Evolutionary conservation across 2,797 vertebrate genomes (phyloP), one percentile per base, ranked within the genome.

Genomic region (Astyanax mexicanus): DNA sequence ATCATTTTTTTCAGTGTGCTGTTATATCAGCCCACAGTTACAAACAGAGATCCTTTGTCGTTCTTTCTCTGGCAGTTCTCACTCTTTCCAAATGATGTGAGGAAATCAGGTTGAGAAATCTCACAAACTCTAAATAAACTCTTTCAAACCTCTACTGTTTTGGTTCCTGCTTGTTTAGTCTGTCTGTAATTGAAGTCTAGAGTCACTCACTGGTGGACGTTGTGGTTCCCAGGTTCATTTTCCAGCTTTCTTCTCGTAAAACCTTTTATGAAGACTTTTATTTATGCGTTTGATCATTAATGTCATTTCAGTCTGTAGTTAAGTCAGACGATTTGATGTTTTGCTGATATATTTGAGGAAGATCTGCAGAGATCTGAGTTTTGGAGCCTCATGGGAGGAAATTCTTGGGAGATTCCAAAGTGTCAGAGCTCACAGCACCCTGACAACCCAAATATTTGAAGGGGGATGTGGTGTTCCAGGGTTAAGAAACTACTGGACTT

Each of bases 381-480:
- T 57, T 42, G 15, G 27, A 40, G 45, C 77, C 80, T 83, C 83
- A 77, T 74, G 70, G 66, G 69, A 81, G 81, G 69, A 85, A 85
- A 88, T 87, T 84, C 75, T 3, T 0, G 40, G 72, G 6, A 58
- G 70, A 90, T 90, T 90, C 86, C 84, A 82, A 19, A 13, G 62
- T 58, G 77, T 73, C n/a, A 52, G 55, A 52, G 79, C 72, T 51
- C 45, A 71, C 23, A 84, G 85, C 74, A 74, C 87, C 87, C 80
- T 85, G 85, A 85, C 86, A 86, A 91, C 86, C 82, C 79, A 87
- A 82, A 90, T 91, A 89, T 88, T 92, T 88, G 73, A 80, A 80
- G 83, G 21, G n/a, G 58, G 62, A 79, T 81, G 74, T 81, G 78
- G 77, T 79, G 85, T 83, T 88, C 78, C 15, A 57, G 7, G 13